phyloP scores from a whole-genome alignment of 1,140 invertebrate species.

The Diprion similis region DNA sequence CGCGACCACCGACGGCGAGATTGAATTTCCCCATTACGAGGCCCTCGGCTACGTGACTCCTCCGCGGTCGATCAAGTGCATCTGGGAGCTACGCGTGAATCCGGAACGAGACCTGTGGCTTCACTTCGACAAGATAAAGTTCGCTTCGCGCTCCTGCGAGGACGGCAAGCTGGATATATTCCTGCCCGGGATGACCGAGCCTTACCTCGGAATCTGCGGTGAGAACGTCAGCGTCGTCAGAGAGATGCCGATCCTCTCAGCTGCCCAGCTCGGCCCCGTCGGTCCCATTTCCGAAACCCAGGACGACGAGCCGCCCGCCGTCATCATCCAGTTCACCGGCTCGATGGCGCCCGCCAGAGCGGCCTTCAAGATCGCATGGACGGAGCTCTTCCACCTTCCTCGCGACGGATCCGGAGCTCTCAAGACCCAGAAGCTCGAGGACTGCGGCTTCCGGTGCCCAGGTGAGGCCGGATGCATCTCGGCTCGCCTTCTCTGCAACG shows the following conservation, averaged over 20 bases:
- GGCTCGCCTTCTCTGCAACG: conserved; percentile 82
- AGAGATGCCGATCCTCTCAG: conserved; percentile 78
- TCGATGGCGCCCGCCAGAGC: conserved; percentile 79
- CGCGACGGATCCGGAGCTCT: conserved; percentile 81
- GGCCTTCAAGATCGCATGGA: conserved; percentile 88
- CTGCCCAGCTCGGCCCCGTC: conserved; percentile 72
- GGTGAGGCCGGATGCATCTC: conserved; percentile 84
- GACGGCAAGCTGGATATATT: conserved; percentile 86
- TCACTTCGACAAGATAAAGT: conserved; percentile 86
- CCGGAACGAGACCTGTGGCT: conserved; percentile 83
- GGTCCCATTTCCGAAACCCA: conserved; percentile 62
- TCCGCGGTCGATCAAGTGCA: conserved; percentile 80
- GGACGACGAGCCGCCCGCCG: conserved; percentile 63
- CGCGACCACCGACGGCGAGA: conserved; percentile 80
- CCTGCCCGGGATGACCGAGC: conserved; percentile 71
- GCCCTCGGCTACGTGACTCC: conserved; percentile 78
- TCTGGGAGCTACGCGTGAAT: conserved; percentile 86
- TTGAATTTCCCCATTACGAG: conserved; percentile 85
- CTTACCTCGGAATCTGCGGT: conserved; percentile 80
- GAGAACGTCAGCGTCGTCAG: conserved; percentile 81
- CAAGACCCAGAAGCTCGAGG: conserved; percentile 72
- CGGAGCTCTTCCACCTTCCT: conserved; percentile 85
- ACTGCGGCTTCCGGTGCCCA: conserved; percentile 84
- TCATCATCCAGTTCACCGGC: conserved; percentile 73
- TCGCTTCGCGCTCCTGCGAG: conserved; percentile 79